Evolutionary conservation across 2,888 invertebrate species (phyloP), one percentile per base, ranked within the genome.

Genomic region (Meiosimyza decipiens): DNA sequence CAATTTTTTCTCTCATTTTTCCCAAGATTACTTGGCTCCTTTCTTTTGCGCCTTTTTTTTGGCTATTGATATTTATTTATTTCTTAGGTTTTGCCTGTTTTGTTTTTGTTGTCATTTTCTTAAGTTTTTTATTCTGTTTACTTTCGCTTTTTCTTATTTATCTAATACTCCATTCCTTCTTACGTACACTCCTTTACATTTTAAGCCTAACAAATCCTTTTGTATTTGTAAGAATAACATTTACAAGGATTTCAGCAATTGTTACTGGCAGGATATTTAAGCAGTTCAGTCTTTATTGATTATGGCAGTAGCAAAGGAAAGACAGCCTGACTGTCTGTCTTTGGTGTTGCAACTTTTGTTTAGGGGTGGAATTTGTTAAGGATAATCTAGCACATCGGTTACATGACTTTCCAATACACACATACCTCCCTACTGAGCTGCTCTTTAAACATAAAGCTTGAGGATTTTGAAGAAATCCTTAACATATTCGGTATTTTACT

Each of bases 211-310:
- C 33, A 54, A 66, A 33, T 66, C 54, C 54, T n/a, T 28, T 54
- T 54, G 65, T 54, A 66, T 16, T n/a, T 65, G 40, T 40, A 40
- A 57, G 28, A 57, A 6, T 12, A 50, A 28, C 64, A 18, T 64
- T 59, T 49, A 50, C 68, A 6, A 57, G 47, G 57, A 67, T 67
- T 33, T 18, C 40, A 33, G 40, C 55, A 55, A n/a, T 16, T 51
- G 52, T 15, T 15, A 12, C 40, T 40, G 60, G 40, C 40, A 60
- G 69, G 69, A 69, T 69, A 51, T 69, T 69, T 28, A 69, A 69
- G 52, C 40, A 22, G 52, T 52, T 40, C 40, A 40, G 9, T 40
- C 9, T 68, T 62, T 52, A 69, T 69, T 69, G 69, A 69, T 69
- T 69, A 52, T 28, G 57, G 54, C 54, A 68, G 57, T 4, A 68